phyloP scores from a whole-genome alignment of 2,113 vertebrate species.

The Pteropus alecto region DNA sequence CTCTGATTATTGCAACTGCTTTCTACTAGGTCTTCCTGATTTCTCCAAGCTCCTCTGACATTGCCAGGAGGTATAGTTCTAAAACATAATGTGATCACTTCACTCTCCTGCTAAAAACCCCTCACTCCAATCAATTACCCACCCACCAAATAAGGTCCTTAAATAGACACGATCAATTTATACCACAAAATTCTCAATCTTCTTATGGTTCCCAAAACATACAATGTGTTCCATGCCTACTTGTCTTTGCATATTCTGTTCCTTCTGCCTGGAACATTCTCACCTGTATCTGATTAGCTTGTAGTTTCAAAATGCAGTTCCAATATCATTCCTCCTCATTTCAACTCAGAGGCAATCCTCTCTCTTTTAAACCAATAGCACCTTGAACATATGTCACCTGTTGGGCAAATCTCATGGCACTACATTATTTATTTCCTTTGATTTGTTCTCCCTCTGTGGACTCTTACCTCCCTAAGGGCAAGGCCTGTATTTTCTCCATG shows the following conservation, averaged over 20 bases:
- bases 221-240: not conserved
- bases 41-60: not conserved
- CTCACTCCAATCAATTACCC: not conserved
- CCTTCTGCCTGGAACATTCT: not conserved
- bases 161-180: not conserved
- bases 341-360: not conserved
- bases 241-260: not conserved
- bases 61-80: not conserved
- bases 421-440: not conserved
- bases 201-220: not conserved
- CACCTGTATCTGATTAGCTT: not conserved
- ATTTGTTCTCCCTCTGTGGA: not conserved
- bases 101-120: not conserved
- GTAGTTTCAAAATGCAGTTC: not conserved
- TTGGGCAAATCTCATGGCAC: not conserved
- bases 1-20: not conserved
- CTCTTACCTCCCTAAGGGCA: not conserved
- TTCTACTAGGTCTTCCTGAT: not conserved
- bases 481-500: not conserved
- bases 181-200: not conserved
- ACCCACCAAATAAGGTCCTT: not conserved
- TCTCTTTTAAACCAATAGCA: not conserved
- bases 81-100: not conserved
- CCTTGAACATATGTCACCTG: not conserved
- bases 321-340: not conserved